phyloP scores from a whole-genome alignment of 2,113 vertebrate genomes.

The Vanacampus margaritifer region DNA sequence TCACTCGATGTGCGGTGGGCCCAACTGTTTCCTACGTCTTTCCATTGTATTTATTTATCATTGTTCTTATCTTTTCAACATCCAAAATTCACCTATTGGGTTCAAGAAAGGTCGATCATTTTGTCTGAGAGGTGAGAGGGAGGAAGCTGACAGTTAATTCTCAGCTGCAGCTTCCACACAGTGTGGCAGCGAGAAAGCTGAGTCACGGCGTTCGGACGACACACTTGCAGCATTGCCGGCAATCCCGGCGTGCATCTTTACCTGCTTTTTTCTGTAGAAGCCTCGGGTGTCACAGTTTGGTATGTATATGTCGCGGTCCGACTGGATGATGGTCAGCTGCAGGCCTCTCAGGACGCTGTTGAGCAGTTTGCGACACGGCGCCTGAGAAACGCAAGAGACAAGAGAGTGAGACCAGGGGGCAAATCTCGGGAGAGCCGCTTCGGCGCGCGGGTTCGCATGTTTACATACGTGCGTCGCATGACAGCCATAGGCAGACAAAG shows the following conservation, averaged over 20 bases:
- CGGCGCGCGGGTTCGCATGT: conserved; percentile 26
- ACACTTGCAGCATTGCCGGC: conserved; percentile 19
- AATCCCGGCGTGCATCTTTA: conserved; percentile 27
- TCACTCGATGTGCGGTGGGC: no score
- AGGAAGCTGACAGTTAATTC: conserved; percentile 43
- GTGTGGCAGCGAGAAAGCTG: neutral
- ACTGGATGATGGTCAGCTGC: conserved; percentile 74
- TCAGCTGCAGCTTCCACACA: conserved; percentile 12
- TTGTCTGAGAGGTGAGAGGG: no score
- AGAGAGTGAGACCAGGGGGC: conserved; percentile 27
- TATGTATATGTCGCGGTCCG: conserved; percentile 80
- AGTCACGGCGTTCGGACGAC: neutral
- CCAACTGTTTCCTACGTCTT: no score
- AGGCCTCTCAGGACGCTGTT: conserved; percentile 73
- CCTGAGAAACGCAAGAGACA: conserved; percentile 64
- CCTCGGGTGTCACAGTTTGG: conserved; percentile 82
- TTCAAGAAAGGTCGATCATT: no score
- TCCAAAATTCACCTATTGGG: no score
- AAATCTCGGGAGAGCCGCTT: conserved; percentile 22
- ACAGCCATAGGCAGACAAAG: neutral
- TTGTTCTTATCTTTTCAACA: no score
- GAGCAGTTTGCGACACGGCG: conserved; percentile 77
- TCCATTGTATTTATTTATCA: no score
- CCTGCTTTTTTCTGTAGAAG: conserved; percentile 84
- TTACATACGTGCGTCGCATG: conserved; percentile 20